Evolutionary conservation across 2,797 vertebrate genomes (phyloP).

Genomic region (Lacerta bilineata): DNA sequence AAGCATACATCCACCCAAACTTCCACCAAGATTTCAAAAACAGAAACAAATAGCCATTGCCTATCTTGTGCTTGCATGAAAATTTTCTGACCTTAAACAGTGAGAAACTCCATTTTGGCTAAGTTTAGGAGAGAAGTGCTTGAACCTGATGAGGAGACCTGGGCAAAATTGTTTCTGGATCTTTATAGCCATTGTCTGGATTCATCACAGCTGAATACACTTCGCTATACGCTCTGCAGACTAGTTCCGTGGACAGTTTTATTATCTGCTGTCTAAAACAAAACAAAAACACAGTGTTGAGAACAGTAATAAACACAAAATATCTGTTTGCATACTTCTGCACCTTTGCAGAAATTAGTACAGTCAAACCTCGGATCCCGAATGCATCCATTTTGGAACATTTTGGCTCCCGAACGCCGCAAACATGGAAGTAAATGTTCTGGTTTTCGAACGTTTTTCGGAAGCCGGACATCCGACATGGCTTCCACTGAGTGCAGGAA

Average conservation of each 20-base stretch:
- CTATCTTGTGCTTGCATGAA: neutral
- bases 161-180: constrained; percentile 89
- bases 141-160: constrained; percentile 94
- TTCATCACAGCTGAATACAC: constrained; percentile 89
- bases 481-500: too few relatives aligned
- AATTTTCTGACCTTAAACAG: neutral
- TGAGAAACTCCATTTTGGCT: neutral
- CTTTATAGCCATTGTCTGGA: constrained; percentile 87
- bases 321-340: neutral
- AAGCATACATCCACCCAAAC: too few relatives aligned
- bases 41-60: neutral
- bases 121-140: constrained; percentile 88
- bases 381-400: too few relatives aligned
- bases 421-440: too few relatives aligned
- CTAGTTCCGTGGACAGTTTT: constrained; percentile 93
- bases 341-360: neutral
- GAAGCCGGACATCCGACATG: too few relatives aligned
- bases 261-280: constrained; percentile 92
- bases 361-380: too few relatives aligned
- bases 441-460: too few relatives aligned
- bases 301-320: neutral
- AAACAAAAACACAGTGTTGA: neutral
- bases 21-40: neutral
- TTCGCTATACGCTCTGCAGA: constrained; percentile 93
- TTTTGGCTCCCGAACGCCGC: too few relatives aligned